phyloP scores from a whole-genome alignment of 2,888 invertebrate genomes.

The Prosopocoilus inquinatus region DNA sequence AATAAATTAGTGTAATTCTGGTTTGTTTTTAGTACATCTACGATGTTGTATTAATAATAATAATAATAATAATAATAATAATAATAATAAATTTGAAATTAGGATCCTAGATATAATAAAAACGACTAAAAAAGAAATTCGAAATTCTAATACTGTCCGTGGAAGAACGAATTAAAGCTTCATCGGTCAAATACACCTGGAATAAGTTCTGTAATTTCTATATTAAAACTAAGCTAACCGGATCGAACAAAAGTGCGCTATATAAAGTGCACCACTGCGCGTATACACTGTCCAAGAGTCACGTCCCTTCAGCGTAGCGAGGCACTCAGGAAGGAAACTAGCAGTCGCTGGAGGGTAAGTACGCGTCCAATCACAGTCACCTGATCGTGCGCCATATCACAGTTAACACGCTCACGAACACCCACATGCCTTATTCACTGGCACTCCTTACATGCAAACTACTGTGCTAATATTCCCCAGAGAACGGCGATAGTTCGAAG shows the following conservation, averaged over 20 bases:
- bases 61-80: too few species aligned
- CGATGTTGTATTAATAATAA: neutral
- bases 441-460: neutral
- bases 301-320: conserved; percentile 51
- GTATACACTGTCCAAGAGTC: conserved; percentile 44
- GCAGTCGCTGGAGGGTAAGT: conserved; percentile 51
- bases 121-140: neutral
- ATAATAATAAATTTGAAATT: neutral
- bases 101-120: neutral
- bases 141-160: neutral
- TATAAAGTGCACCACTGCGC: conserved; percentile 33
- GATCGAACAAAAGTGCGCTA: conserved; percentile 41
- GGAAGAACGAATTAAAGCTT: conserved; percentile 1
- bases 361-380: conserved; percentile 50
- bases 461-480: conserved; percentile 5
- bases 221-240: conserved; percentile 46
- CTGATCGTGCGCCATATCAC: conserved; percentile 54
- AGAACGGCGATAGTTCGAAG: conserved; percentile 25
- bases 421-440: conserved; percentile 36
- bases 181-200: conserved; percentile 6
- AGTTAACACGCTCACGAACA: conserved; percentile 48
- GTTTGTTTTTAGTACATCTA: conserved; percentile 4
- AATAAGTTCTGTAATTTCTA: conserved; percentile 29
- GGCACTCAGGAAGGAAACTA: conserved; percentile 52
- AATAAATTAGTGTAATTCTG: neutral